phyloP scores from a whole-genome alignment of 2,113 vertebrate genomes.

The Halichoerus grypus region DNA sequence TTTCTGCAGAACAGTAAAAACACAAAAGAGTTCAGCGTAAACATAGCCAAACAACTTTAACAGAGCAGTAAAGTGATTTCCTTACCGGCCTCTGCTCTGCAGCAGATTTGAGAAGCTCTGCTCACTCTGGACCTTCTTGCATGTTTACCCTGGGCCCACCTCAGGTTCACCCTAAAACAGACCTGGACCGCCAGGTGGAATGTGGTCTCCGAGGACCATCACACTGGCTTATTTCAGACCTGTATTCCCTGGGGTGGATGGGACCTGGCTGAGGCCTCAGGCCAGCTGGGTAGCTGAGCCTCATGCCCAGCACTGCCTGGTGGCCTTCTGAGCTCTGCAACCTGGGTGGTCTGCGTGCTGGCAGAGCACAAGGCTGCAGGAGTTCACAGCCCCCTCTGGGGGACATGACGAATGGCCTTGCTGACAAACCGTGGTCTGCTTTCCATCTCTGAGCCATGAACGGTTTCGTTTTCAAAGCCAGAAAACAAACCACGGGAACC shows the following conservation, averaged over 20 bases:
- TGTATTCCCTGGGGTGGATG: neutral
- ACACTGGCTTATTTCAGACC: constrained; percentile 23
- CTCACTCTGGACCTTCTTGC: neutral
- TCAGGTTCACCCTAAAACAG: neutral
- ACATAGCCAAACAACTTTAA: constrained; percentile 68
- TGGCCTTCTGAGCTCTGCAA: constrained; percentile 8
- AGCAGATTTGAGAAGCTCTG: constrained; percentile 3
- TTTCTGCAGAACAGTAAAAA: constrained; percentile 78
- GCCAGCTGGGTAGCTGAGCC: constrained; percentile 54
- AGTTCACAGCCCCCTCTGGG: constrained; percentile 81
- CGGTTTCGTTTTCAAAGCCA: constrained; percentile 83
- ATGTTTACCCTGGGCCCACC: neutral
- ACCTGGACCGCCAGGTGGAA: neutral
- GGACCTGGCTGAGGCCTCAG: neutral
- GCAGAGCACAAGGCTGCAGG: constrained; percentile 65
- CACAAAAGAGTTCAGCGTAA: constrained; percentile 64
- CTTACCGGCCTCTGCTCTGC: neutral
- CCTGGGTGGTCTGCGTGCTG: constrained; percentile 77
- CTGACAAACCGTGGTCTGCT: constrained; percentile 83
- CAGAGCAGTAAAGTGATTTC: constrained; percentile 68
- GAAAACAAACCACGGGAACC: constrained; percentile 81
- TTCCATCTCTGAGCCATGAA: constrained; percentile 79
- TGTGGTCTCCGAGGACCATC: neutral
- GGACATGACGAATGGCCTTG: constrained; percentile 80
- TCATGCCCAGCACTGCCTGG: constrained; percentile 12